phyloP scores from a whole-genome alignment of 2,113 vertebrate species.

The Rhynchopsitta pachyrhyncha region DNA sequence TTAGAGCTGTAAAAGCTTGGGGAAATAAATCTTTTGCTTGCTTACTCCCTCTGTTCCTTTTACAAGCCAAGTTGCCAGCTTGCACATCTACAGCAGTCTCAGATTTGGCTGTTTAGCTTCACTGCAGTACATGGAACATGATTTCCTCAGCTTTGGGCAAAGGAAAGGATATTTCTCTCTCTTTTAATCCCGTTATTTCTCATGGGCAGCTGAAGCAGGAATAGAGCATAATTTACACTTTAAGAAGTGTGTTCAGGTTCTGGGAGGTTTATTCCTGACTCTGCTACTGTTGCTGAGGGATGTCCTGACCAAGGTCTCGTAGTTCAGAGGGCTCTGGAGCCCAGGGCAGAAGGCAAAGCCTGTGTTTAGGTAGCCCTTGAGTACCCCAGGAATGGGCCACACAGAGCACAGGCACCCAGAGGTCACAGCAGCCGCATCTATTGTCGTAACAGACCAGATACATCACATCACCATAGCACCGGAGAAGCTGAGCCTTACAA shows the following conservation, averaged over 20 bases:
- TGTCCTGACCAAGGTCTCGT: not conserved
- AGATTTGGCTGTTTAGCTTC: not conserved
- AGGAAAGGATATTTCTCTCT: not conserved
- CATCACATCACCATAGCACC: not conserved
- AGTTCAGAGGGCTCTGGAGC: accelerated
- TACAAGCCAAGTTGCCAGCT: not conserved
- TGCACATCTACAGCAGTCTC: not conserved
- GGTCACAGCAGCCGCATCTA: not conserved
- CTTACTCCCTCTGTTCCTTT: not conserved
- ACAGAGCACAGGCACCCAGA: not conserved
- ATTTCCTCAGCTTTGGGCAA: not conserved
- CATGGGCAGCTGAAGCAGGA: not conserved
- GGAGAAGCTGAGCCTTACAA: not conserved
- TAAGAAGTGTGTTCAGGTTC: not conserved
- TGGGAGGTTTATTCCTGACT: not conserved
- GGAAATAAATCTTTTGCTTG: not conserved
- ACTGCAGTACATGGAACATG: not conserved
- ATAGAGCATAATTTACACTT: not conserved
- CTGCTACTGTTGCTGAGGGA: not conserved
- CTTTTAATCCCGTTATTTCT: not conserved
- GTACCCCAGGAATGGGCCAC: not conserved
- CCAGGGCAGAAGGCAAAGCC: not conserved
- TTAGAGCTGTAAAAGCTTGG: not conserved
- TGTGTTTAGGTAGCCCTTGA: not conserved
- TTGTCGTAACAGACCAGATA: not conserved